These are phyloP conservation scores for Xestia xanthographa DNA, from an alignment of 2,888 invertebrate species.

Conservation along the genomic window DNA sequence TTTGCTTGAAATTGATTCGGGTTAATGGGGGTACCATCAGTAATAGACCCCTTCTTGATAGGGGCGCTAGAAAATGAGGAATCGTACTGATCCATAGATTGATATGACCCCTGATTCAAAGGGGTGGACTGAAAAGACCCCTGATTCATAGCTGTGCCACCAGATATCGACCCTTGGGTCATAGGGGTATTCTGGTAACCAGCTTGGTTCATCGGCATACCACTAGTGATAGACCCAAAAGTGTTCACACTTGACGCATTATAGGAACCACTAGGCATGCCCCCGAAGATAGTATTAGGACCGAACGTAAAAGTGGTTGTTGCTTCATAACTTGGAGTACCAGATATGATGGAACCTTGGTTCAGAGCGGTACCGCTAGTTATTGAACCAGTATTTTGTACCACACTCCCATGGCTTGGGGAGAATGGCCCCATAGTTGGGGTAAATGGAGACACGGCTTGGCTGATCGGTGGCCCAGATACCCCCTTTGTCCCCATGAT, in stretches of 20 bases:
- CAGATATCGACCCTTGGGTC: conserved; percentile 36
- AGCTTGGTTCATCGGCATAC: conserved; percentile 58
- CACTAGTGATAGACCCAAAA: conserved; percentile 67
- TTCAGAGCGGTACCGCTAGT: conserved; percentile 66
- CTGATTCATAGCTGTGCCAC: conserved; percentile 40
- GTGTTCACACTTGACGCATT: conserved; percentile 36
- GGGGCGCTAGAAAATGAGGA: conserved; percentile 21
- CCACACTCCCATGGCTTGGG: conserved; percentile 65
- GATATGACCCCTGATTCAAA: conserved; percentile 34
- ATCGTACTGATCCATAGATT: conserved; percentile 37
- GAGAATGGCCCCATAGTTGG: conserved; percentile 65
- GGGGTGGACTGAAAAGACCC: conserved; percentile 17
- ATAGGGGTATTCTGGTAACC: conserved; percentile 34
- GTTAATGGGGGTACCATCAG: conserved; percentile 46
- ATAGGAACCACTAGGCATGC: conserved; percentile 22
- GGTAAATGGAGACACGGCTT: conserved; percentile 67
- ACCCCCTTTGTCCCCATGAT: conserved; percentile 78
- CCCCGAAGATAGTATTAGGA: conserved; percentile 31
- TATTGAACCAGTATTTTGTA: conserved; percentile 70
- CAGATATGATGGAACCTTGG: conserved; percentile 70
- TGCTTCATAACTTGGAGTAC: conserved; percentile 66
- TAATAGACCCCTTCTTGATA: conserved; percentile 46
- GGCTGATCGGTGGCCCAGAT: conserved; percentile 65
- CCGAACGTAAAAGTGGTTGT: conserved; percentile 59
- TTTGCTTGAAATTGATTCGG: conserved; percentile 18